Base-by-base conservation (phyloP, 2,888 invertebrate species). In the Terebella lapidaria region DNA sequence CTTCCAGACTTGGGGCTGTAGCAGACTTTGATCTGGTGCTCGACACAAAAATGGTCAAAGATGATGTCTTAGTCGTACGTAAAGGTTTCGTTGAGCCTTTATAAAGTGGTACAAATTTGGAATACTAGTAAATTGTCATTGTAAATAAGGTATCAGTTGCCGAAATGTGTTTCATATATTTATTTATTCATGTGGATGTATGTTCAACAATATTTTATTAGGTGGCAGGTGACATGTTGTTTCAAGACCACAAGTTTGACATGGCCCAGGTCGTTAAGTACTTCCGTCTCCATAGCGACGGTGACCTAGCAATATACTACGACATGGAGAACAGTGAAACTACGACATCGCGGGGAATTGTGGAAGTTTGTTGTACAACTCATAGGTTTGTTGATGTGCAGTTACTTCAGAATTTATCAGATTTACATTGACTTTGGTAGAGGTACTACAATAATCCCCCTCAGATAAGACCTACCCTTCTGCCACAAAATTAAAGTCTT, bases 191-290 rank as follows among this genome's bases (percentile, higher is more conserved):
- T n/a, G n/a, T n/a, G n/a, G n/a, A n/a, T n/a, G n/a, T n/a, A n/a
- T n/a, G n/a, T n/a, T n/a, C n/a, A n/a, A n/a, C n/a, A n/a, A n/a
- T n/a, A n/a, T n/a, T n/a, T n/a, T 20, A 46, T 18, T 29, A 65
- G 66, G 66, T 66, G 3, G 64, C 66, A 1, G 66, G 66, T n/a
- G 66, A 66, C 54, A 66, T 66, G 66, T 49, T 66, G 53, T 66
- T 66, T 27, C 62, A 66, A 35, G 66, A 66, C 24, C 25, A 35
- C 30, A 65, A 62, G 55, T 65, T 66, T 59, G 66, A 66, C 46
- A 20, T 66, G 20, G 51, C 57, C 22, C 64, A 64, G 27, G 65
- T 66, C 3, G 10, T 65, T 15, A 60, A 58, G 2, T 65, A 62
- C 49, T 66, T 65, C 56, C 35, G 42, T 10, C 51, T 58, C 0